Conservation (phyloP, 2,797 vertebrate species). For the Cyprinella venusta region DNA sequence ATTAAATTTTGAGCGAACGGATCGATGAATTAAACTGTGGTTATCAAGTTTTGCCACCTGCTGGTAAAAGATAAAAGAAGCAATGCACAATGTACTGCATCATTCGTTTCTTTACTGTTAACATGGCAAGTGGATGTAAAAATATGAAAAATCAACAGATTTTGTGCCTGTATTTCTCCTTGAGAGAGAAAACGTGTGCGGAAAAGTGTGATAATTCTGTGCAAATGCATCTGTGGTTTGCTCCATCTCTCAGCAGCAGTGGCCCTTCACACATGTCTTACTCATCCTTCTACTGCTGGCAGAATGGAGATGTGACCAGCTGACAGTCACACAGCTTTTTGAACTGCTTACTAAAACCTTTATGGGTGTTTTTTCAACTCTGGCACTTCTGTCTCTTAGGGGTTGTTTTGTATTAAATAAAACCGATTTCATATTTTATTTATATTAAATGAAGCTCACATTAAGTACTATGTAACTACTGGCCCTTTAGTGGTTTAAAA, state of each 20-base stretch:
- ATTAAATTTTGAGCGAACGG: neutral
- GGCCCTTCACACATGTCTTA: constrained; percentile 34
- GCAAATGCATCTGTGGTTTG: constrained; percentile 37
- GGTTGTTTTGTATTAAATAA: neutral
- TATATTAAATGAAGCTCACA: neutral
- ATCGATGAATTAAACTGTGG: neutral
- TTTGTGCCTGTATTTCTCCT: constrained; percentile 1
- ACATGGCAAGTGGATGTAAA: neutral
- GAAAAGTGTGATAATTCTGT: constrained; percentile 39
- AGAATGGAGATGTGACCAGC: constrained; percentile 12
- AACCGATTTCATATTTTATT: neutral
- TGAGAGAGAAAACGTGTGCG: neutral
- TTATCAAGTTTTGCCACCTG: neutral
- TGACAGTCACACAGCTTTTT: constrained; percentile 18
- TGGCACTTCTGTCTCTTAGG: neutral
- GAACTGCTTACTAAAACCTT: neutral
- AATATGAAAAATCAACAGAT: constrained; percentile 4
- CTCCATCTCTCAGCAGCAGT: constrained; percentile 25
- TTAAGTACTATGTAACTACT: neutral
- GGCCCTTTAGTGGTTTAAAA: neutral
- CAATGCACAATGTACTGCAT: too few relatives aligned
- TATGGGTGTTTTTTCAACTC: neutral
- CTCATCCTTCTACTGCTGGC: constrained; percentile 11
- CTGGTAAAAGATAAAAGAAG: neutral
- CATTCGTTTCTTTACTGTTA: neutral